These are phyloP conservation scores for Ovibos moschatus DNA, from an alignment of 2,113 vertebrate genomes.

Conservation along the genomic window DNA sequence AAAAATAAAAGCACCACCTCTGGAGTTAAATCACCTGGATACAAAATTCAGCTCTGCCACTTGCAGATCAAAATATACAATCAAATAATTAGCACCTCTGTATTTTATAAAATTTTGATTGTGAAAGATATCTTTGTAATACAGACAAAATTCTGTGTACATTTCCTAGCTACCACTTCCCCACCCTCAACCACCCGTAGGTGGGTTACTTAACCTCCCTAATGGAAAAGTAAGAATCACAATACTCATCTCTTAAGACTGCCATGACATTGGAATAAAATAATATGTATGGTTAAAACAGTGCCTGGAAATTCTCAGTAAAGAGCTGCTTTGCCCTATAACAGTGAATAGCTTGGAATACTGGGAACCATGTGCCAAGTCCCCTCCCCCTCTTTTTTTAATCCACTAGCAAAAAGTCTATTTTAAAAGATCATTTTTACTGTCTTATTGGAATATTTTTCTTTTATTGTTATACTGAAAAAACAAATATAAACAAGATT, in stretches of 20 bases:
- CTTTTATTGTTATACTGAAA: neutral
- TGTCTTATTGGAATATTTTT: neutral
- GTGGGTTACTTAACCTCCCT: neutral
- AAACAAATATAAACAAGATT: neutral
- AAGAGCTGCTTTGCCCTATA: neutral
- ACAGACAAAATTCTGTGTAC: neutral
- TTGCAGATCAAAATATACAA: neutral
- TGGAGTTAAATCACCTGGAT: neutral
- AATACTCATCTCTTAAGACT: neutral
- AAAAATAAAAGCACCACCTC: neutral
- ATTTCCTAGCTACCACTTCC: neutral
- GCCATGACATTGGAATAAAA: neutral
- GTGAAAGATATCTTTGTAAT: neutral
- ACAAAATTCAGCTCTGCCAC: neutral
- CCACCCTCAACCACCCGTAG: neutral
- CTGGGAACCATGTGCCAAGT: neutral
- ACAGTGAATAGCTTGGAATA: neutral
- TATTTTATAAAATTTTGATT: neutral
- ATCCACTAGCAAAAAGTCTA: neutral
- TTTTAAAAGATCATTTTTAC: slow-evolving; percentile 27
- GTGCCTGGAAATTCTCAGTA: neutral
- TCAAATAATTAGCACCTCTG: neutral
- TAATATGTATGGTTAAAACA: neutral
- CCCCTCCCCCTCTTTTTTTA: neutral
- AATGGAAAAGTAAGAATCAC: neutral